A percentile compares a stretch with the other conserved stretches of the same genome.
Evolutionary conservation across 2,888 invertebrate species (phyloP).

Genomic region (Eristalinus aeneus): DNA sequence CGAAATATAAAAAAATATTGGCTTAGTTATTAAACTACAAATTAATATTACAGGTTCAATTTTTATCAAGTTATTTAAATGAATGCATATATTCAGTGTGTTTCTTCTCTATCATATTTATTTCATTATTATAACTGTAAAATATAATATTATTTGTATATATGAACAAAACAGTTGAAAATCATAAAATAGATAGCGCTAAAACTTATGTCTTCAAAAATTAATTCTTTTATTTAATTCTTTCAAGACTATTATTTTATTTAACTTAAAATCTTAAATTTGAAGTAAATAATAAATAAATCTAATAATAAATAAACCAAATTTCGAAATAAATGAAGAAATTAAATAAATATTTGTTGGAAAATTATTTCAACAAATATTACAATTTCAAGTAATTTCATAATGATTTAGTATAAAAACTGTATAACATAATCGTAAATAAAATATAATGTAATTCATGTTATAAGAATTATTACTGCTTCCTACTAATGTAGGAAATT

Average conservation of each 20-base stretch:
- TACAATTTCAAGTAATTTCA: conserved; percentile 81
- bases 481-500: conserved; percentile 80
- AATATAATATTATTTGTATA: too few relatives aligned
- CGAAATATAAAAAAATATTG: too few relatives aligned
- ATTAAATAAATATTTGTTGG: conserved; percentile 73
- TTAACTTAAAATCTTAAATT: conserved; percentile 84
- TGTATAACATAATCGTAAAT: conserved; percentile 82
- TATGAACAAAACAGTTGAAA: too few relatives aligned
- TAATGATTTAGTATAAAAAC: conserved; percentile 81
- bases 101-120: too few relatives aligned
- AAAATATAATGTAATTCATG: conserved; percentile 83
- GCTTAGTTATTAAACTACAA: too few relatives aligned
- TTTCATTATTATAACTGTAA: too few relatives aligned
- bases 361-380: conserved; percentile 78
- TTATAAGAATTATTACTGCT: conserved; percentile 82
- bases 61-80: too few relatives aligned
- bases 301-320: conserved; percentile 75
- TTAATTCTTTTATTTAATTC: conserved; percentile 82
- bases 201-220: conserved; percentile 77
- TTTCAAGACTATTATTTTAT: conserved; percentile 85
- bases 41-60: too few relatives aligned
- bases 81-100: too few relatives aligned
- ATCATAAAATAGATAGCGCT: too few relatives aligned
- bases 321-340: conserved; percentile 74
- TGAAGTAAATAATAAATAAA: conserved; percentile 72